These are phyloP conservation scores for Timandra comae DNA, from an alignment of 2,888 invertebrate genomes.

Conservation along the genomic window DNA sequence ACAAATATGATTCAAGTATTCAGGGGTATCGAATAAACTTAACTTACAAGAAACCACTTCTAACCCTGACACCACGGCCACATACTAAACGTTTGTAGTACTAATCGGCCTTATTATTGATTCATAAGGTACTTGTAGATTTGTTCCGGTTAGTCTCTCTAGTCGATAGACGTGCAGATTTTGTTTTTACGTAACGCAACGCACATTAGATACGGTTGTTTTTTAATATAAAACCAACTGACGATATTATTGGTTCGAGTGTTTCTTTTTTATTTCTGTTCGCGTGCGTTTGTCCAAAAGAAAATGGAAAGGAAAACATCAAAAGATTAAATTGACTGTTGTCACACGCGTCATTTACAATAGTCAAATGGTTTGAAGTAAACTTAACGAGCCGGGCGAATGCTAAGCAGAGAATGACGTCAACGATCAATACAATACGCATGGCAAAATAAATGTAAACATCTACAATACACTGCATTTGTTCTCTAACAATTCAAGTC, in stretches of 20 bases:
- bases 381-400: conserved; percentile 12
- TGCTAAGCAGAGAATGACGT: conserved; percentile 14
- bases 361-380: conserved; percentile 9
- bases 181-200: conserved; percentile 16
- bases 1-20: conserved; percentile 22
- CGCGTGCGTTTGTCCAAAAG: conserved; percentile 14
- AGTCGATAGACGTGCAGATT: conserved; percentile 12
- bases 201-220: conserved; percentile 13
- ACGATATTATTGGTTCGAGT: conserved; percentile 5
- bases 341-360: conserved; percentile 12
- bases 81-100: conserved; percentile 33
- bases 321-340: conserved; percentile 13
- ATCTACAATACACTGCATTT: conserved; percentile 3
- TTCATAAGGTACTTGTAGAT: conserved; percentile 41
- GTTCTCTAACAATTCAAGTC: not conserved
- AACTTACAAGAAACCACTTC: conserved; percentile 19
- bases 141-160: conserved; percentile 41
- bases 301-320: conserved; percentile 20
- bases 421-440: conserved; percentile 10
- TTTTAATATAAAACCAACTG: conserved; percentile 3
- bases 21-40: conserved; percentile 41
- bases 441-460: conserved; percentile 11
- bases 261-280: conserved; percentile 11
- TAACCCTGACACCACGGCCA: conserved; percentile 55
- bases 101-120: conserved; percentile 38